Evolutionary conservation across 2,888 invertebrate species (phyloP).

Genomic region (Tridacna crocea): DNA sequence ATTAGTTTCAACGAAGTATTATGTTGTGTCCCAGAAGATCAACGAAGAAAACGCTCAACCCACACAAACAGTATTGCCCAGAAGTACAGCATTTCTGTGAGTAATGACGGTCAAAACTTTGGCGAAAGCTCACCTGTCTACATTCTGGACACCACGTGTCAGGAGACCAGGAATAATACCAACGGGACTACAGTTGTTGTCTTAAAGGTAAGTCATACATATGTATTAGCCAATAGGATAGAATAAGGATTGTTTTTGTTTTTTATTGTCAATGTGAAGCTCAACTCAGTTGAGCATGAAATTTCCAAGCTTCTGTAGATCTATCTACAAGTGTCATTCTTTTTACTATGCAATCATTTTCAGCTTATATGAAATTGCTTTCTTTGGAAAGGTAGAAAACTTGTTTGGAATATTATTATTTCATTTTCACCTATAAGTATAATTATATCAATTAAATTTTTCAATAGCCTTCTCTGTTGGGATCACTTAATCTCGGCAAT

Average conservation of each 20-base stretch:
- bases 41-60: background rate
- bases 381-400: no score
- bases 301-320: background rate
- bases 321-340: background rate
- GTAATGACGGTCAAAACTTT: background rate
- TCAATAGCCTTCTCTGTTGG: no score
- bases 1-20: background rate
- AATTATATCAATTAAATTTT: no score
- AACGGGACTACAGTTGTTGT: background rate
- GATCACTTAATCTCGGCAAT: background rate
- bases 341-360: no score
- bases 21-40: background rate
- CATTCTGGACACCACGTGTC: background rate
- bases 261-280: background rate
- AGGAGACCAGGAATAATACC: background rate
- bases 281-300: background rate
- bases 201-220: background rate
- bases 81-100: background rate
- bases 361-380: no score
- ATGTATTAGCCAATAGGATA: background rate
- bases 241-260: no score
- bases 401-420: no score
- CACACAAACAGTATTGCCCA: background rate
- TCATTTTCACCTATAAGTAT: no score
- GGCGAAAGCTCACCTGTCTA: background rate